Base-by-base conservation (phyloP, 2,888 invertebrate genomes). In the Eustalomyia histrio region DNA sequence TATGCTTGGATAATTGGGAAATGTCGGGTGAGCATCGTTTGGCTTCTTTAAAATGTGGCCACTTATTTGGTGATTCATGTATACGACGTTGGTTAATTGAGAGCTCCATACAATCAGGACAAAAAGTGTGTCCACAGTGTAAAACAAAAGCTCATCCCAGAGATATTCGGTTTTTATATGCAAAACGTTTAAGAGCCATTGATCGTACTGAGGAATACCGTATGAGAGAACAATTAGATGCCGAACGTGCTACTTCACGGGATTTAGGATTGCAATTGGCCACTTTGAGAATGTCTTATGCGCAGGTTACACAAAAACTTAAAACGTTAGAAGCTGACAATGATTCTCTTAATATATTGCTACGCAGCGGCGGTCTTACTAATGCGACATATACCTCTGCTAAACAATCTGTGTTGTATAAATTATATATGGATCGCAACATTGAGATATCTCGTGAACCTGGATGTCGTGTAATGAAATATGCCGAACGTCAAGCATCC, bases 1-100 rank as follows among this genome's bases (percentile, higher is more conserved):
- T 98, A 83, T 98, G 98, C 87, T 92, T 97, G 83, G 98, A 98
- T 72, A 91, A 92, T 2, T 98, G 97, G 96, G 95, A 95, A 4
- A 96, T 94, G 88, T 93, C 95, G 0, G 98, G 98, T 0, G 93
- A 93, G 0, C 99, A 99, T 89, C 92, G 97, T 68, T 91, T 98
- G 2, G 95, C 95, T n/a, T 94, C 96, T 0, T 91, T 99, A 9
- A 94, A 94, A 87, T 99, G 99, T 90, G 99, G 99, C 0, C 99
- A 99, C 91, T 90, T 98, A 8, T 99, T 97, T 90, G 99, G 99
- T 0, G 91, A 93, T 0, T 92, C 92, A 17, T 98, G 98, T 87
- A 92, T 90, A 67, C 88, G 88, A 0, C 90, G 90, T 79, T 93
- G 91, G 91, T 76, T 91, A 2, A 58, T 76, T 5, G 90, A 90